These are phyloP conservation scores for Sinocyclocheilus maitianheensis DNA, from an alignment of 2,113 vertebrate genomes.

Conservation along the genomic window DNA sequence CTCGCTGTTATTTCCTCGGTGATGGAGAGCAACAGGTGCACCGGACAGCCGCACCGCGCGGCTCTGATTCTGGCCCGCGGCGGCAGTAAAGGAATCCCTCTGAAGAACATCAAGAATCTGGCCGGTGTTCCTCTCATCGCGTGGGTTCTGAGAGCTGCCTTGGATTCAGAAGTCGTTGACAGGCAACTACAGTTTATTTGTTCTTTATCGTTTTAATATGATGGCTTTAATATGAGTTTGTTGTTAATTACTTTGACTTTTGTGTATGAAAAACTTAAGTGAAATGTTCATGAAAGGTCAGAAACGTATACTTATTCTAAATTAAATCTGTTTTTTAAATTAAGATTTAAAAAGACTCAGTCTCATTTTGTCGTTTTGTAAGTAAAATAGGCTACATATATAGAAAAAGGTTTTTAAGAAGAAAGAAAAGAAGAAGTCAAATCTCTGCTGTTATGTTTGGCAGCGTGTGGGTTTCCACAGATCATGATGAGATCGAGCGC, in stretches of 20 bases:
- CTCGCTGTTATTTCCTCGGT: no score
- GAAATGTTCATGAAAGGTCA: no score
- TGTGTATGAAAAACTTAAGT: no score
- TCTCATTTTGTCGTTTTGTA: no score
- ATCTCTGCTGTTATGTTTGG: neutral
- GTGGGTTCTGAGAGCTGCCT: conserved; percentile 84
- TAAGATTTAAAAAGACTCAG: no score
- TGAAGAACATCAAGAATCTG: conserved; percentile 86
- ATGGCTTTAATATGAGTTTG: neutral
- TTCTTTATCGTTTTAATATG: neutral
- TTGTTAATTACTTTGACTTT: neutral
- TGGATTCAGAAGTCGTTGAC: conserved; percentile 78
- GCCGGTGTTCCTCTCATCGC: conserved; percentile 84
- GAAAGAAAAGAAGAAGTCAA: neutral
- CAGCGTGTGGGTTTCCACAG: conserved; percentile 97
- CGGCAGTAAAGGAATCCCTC: conserved; percentile 86
- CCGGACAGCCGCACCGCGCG: no score
- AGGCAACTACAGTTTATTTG: conserved; percentile 67
- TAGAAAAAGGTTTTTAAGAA: no score
- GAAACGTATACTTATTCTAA: no score
- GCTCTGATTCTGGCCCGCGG: no score
- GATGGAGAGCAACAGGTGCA: no score
- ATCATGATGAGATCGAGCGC: conserved; percentile 88
- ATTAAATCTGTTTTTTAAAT: no score
- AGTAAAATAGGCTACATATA: no score